These are phyloP conservation scores for Carcharodon carcharias DNA, from an alignment of 2,797 vertebrate species.

Conservation along the genomic window DNA sequence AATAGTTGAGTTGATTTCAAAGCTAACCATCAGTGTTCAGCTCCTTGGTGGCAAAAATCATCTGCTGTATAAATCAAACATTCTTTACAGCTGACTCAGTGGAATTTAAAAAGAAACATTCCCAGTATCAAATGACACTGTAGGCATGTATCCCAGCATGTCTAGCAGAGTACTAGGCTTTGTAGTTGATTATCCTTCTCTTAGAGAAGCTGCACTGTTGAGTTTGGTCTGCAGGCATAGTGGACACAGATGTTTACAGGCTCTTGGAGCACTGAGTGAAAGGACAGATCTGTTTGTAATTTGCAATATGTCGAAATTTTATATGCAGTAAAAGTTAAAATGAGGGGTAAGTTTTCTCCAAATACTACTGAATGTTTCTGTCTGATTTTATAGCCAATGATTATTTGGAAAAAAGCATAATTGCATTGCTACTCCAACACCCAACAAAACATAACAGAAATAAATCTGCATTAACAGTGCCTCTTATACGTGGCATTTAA, in stretches of 20 bases:
- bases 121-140: conserved; percentile 48
- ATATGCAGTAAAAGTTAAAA: neutral
- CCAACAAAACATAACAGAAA: neutral
- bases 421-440: neutral
- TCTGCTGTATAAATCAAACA: conserved; percentile 52
- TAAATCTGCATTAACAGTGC: neutral
- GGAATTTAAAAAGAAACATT: conserved; percentile 49
- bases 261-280: conserved; percentile 22
- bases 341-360: neutral
- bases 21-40: conserved; percentile 23
- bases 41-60: conserved; percentile 47
- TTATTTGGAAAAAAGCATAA: conserved; percentile 8
- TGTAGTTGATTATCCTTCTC: conserved; percentile 25
- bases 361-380: conserved; percentile 20
- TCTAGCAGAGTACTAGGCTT: neutral
- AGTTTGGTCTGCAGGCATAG: neutral
- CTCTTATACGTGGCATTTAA: neutral
- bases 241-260: conserved; percentile 25
- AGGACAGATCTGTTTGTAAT: conserved; percentile 29
- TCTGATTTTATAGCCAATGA: neutral
- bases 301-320: conserved; percentile 10
- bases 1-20: conserved; percentile 19
- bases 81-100: conserved; percentile 52
- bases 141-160: conserved; percentile 48
- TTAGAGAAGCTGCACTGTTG: neutral